Percentiles rank a stretch among this genome's conserved stretches.
phyloP scores from a whole-genome alignment of 2,797 vertebrate genomes.

The Melanotaenia maccullochi region DNA sequence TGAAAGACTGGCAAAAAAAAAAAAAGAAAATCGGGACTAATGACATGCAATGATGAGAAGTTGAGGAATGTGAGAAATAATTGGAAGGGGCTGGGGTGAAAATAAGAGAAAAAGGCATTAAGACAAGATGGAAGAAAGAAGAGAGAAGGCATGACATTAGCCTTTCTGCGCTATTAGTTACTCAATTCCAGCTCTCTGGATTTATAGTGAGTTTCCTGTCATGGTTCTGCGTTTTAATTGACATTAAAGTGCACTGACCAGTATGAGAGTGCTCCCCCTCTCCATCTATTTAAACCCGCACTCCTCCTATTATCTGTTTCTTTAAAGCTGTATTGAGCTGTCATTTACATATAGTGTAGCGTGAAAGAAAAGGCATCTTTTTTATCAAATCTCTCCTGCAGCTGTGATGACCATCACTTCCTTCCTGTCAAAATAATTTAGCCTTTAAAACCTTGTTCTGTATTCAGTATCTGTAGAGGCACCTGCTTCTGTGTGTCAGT shows the following conservation, averaged over 20 bases:
- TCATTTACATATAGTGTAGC: slow-evolving; percentile 44
- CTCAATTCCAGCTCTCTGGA: slow-evolving; percentile 67
- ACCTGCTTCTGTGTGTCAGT: slow-evolving; percentile 43
- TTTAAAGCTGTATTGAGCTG: slow-evolving; percentile 51
- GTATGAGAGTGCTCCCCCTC: slow-evolving; percentile 52
- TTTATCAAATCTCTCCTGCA: slow-evolving; percentile 40
- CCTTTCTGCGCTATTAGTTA: slow-evolving; percentile 57
- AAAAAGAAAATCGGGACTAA: slow-evolving; percentile 32
- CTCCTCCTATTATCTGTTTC: slow-evolving; percentile 31
- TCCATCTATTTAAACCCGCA: slow-evolving; percentile 10
- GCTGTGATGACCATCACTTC: slow-evolving; percentile 33
- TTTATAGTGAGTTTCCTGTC: slow-evolving; percentile 79
- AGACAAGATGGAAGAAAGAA: slow-evolving; percentile 30
- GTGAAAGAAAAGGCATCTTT: slow-evolving; percentile 40
- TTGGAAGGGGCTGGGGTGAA: slow-evolving; percentile 16
- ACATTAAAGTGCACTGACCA: slow-evolving; percentile 79
- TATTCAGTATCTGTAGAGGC: slow-evolving; percentile 41
- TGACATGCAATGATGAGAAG: slow-evolving; percentile 23
- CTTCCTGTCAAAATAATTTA: slow-evolving; percentile 32
- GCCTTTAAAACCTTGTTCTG: slow-evolving; percentile 52
- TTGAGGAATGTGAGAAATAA: not conserved
- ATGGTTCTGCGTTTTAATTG: slow-evolving; percentile 81
- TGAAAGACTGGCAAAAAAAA: slow-evolving; percentile 35
- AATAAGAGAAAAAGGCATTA: slow-evolving; percentile 27
- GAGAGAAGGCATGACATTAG: slow-evolving; percentile 33